Percentiles rank a stretch among this genome's conserved stretches.
These are phyloP conservation scores for Jordanella pulchra DNA, from an alignment of 2,797 vertebrate genomes.

Conservation along the genomic window DNA sequence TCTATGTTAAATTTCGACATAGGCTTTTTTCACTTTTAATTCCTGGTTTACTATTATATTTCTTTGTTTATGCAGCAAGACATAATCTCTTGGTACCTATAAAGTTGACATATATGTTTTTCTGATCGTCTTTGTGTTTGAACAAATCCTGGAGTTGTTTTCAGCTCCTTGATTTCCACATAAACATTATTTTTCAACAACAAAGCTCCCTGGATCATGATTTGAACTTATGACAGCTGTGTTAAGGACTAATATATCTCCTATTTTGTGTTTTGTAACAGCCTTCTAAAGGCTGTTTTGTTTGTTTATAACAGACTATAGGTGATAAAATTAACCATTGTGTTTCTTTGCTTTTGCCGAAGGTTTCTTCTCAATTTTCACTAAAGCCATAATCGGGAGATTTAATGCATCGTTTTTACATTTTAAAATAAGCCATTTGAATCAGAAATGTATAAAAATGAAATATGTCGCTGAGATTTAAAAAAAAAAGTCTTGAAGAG, in stretches of 20 bases:
- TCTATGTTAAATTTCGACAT: conserved; percentile 1
- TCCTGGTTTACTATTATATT: not conserved
- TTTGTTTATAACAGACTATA: not conserved
- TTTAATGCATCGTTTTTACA: conserved; percentile 1
- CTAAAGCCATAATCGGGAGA: not conserved
- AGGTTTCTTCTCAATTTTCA: not conserved
- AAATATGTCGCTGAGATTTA: conserved; percentile 17
- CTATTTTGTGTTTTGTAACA: conserved; percentile 8
- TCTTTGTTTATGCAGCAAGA: not conserved
- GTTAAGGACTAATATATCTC: no score
- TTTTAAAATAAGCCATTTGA: conserved; percentile 11
- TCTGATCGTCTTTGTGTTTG: not conserved
- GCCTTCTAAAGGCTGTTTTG: conserved; percentile 3
- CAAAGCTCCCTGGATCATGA: no score
- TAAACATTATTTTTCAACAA: no score
- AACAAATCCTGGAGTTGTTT: not conserved
- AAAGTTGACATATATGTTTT: not conserved
- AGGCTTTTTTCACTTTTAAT: not conserved
- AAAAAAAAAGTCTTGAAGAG: conserved; percentile 12
- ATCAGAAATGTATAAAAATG: conserved; percentile 12
- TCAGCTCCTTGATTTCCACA: not conserved
- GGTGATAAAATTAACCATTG: not conserved
- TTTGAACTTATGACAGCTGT: no score
- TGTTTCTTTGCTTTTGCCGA: not conserved
- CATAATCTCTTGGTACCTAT: not conserved